These are phyloP conservation scores for Artemia franciscana DNA, from an alignment of 1,140 invertebrate species.

Conservation along the genomic window DNA sequence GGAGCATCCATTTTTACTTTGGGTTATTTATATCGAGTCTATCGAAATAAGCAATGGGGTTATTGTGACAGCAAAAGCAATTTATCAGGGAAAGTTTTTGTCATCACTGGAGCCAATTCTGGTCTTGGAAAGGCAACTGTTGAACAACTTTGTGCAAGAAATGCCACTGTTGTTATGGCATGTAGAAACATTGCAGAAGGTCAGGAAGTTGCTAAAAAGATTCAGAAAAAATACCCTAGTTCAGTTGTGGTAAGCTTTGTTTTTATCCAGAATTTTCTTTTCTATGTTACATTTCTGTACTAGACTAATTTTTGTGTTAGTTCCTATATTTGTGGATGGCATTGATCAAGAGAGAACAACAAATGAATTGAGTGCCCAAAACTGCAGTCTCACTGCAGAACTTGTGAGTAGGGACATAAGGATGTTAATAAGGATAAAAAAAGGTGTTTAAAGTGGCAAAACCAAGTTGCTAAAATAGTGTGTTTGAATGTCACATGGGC, in stretches of 20 bases:
- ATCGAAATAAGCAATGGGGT: slow-evolving; percentile 3
- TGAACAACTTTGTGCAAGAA: slow-evolving; percentile 17
- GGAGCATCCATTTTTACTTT: not conserved
- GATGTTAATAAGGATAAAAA: too few relatives aligned
- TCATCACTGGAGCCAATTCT: slow-evolving; percentile 25
- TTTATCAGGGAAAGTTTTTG: slow-evolving; percentile 21
- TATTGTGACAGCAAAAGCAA: slow-evolving; percentile 9
- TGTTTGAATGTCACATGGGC: too few relatives aligned
- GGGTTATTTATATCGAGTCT: not conserved
- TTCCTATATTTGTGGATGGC: too few relatives aligned
- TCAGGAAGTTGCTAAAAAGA: slow-evolving; percentile 16
- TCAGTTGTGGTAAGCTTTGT: slow-evolving; percentile 2
- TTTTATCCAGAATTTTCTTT: too few relatives aligned
- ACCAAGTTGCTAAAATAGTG: too few relatives aligned
- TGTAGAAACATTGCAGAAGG: slow-evolving; percentile 21
- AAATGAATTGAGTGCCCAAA: too few relatives aligned
- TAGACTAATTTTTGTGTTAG: too few relatives aligned
- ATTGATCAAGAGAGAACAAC: too few relatives aligned
- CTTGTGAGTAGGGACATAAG: too few relatives aligned
- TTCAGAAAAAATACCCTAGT: slow-evolving; percentile 9
- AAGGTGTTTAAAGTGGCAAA: too few relatives aligned
- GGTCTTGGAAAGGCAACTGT: slow-evolving; percentile 28
- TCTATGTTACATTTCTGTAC: too few relatives aligned
- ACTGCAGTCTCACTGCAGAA: too few relatives aligned
- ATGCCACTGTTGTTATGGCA: slow-evolving; percentile 23